These are phyloP conservation scores for Zelleria hepariella DNA, from an alignment of 2,888 invertebrate species.

Conservation along the genomic window DNA sequence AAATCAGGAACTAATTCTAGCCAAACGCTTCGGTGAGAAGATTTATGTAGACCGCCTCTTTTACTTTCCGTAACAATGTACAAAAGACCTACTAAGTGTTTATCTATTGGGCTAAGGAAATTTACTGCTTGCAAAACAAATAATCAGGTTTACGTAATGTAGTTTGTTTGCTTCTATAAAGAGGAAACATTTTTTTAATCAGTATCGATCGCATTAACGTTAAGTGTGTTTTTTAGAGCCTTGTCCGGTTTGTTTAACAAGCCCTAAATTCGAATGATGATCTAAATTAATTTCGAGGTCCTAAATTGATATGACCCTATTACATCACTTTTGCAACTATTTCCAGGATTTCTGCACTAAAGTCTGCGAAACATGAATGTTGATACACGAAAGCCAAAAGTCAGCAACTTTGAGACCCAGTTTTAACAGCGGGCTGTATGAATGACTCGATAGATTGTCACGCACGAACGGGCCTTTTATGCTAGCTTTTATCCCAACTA, in stretches of 20 bases:
- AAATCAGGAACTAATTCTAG: neutral
- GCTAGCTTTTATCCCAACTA: slow-evolving; percentile 19
- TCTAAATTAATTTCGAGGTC: neutral
- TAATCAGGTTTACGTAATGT: neutral
- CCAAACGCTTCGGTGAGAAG: neutral
- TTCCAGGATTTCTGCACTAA: neutral
- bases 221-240: neutral
- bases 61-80: neutral
- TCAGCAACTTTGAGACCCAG: too few species aligned
- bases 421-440: slow-evolving; percentile 22
- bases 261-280: neutral
- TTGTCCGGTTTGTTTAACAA: neutral
- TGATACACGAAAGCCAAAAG: neutral
- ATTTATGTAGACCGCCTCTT: neutral
- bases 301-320: neutral
- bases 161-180: neutral
- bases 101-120: neutral
- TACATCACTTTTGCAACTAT: neutral
- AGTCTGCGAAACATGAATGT: neutral
- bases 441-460: slow-evolving; percentile 27
- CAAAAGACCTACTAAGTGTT: neutral
- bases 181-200: neutral
- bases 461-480: slow-evolving; percentile 37
- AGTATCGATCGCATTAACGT: neutral
- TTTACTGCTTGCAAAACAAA: neutral